Evolutionary conservation across 2,113 vertebrate genomes (phyloP), one percentile per base, ranked within the genome.

Genomic region (Paracanthobrama guichenoti): DNA sequence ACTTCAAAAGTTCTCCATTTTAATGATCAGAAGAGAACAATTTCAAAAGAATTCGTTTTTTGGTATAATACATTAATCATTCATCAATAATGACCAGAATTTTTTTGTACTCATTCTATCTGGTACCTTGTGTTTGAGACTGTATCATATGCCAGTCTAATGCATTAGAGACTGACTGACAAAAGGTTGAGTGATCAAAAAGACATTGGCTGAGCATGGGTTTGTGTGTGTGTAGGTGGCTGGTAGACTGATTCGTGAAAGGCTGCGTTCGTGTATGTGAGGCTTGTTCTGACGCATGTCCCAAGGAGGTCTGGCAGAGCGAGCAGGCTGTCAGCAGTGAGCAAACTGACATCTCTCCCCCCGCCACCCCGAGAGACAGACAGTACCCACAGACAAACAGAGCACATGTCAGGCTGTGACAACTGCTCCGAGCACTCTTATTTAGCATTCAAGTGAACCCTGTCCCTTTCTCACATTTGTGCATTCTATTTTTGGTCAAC

Each of bases 391-490:
- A 82, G 73, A 81, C 75, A 75, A 76, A 86, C 85, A 86, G 60
- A 55, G 72, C 85, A 78, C 71, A 81, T 73, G 74, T 84, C 77
- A 81, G 77, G 35, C 62, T 77, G 82, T 85, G 82, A 87, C 85
- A 88, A 76, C 60, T 78, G 83, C 77, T 71, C 53, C 14, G 28
- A 85, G 59, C 78, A 22, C 78, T 74, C 84, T 84, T 84, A 83
- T 48, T 88, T 88, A 86, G 81, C 85, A 88, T 86, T 88, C 81
- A 86, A 74, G 75, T 74, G 55, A 86, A 84, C 24, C 66, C 24
- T 77, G 59, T 77, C 79, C 62, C 31, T 39, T 82, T 55, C 69
- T 46, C 53, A 60, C 81, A 81, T 80, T 69, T 83, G 64, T 22
- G 18, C 22, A 16, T 77, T 84, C 64, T 88, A 81, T 84, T 81